A percentile compares a stretch with the other conserved stretches of the same genome.
These are phyloP conservation scores for Osmerus mordax DNA, from an alignment of 2,113 vertebrate species.

Conservation along the genomic window DNA sequence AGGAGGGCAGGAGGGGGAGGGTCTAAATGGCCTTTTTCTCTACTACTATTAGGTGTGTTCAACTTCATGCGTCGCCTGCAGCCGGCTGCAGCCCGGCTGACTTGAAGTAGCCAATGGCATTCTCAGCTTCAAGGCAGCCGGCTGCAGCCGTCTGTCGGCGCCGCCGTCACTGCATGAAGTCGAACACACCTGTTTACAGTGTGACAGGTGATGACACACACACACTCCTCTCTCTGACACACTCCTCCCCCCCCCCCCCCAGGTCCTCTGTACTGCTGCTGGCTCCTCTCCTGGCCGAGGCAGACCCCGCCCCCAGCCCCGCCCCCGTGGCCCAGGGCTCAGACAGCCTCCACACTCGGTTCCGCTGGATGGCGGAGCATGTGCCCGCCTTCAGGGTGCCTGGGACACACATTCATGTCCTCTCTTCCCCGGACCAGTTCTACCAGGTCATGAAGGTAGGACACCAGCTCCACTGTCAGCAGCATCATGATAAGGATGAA, in stretches of 20 bases:
- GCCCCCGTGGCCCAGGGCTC: slow-evolving; percentile 71
- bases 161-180: too few relatives aligned
- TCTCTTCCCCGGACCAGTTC: slow-evolving; percentile 87
- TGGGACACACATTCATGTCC: slow-evolving; percentile 79
- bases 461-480: not conserved
- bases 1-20: too few relatives aligned
- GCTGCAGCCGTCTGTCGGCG: too few relatives aligned
- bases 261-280: slow-evolving; percentile 90
- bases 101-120: too few relatives aligned
- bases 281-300: slow-evolving; percentile 82
- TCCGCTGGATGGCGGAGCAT: slow-evolving; percentile 89
- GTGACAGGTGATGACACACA: too few relatives aligned
- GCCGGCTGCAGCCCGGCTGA: too few relatives aligned
- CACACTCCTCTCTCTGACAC: not conserved
- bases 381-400: slow-evolving; percentile 89
- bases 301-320: slow-evolving; percentile 67
- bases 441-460: slow-evolving; percentile 92
- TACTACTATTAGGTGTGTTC: too few relatives aligned
- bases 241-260: slow-evolving; percentile 28
- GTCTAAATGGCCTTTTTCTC: too few relatives aligned
- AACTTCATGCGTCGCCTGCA: too few relatives aligned
- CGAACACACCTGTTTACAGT: too few relatives aligned
- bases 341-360: slow-evolving; percentile 70
- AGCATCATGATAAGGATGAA: too few relatives aligned
- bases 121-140: too few relatives aligned